Evolutionary conservation across 1,140 invertebrate genomes (phyloP), one percentile per base, ranked within the genome.

Genomic region (Hyphantria cunea): DNA sequence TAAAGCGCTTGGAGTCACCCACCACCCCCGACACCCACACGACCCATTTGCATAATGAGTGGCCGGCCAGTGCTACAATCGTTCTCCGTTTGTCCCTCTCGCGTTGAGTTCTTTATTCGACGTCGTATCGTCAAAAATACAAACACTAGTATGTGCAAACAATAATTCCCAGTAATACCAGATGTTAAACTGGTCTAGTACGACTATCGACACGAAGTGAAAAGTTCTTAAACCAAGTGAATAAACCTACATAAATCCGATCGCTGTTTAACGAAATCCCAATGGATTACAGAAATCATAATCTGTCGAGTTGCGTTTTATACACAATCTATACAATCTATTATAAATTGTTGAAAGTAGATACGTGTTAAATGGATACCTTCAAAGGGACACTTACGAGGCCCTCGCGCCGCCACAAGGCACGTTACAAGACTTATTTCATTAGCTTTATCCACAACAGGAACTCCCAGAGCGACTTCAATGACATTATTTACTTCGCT

Each of bases 31-130:
- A n/a, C 41, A 1, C 65, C 65, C 48, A 63, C 68, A 55, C 79
- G 80, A 77, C 78, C 83, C 73, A 83, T 81, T 86, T 84, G 78
- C 80, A 86, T 84, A 82, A 86, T 77, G 73, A 80, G 73, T 65
- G 72, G 73, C 56, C 66, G 72, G 68, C 56, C 67, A 64, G 17
- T 41, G 55, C 53, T 53, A 15, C 44, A 47, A 9, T 12, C 39
- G 61, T 67, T 53, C 66, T 59, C 55, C 59, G 62, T 61, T 47
- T 25, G 17, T 25, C 17, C 17, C 17, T 25, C 17, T 25, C 17
- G 17, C 17, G 17, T 25, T 25, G 17, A 5, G 2, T 25, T 25
- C 17, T 25, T 25, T 25, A 25, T 55, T 32, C 54, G 60, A 54
- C 71, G 41, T 3, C 33, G 31, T 8, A 33, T 6, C 32, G 31